Evolutionary conservation across 2,888 invertebrate species (phyloP).

Genomic region (Nesidiocoris tenuis): DNA sequence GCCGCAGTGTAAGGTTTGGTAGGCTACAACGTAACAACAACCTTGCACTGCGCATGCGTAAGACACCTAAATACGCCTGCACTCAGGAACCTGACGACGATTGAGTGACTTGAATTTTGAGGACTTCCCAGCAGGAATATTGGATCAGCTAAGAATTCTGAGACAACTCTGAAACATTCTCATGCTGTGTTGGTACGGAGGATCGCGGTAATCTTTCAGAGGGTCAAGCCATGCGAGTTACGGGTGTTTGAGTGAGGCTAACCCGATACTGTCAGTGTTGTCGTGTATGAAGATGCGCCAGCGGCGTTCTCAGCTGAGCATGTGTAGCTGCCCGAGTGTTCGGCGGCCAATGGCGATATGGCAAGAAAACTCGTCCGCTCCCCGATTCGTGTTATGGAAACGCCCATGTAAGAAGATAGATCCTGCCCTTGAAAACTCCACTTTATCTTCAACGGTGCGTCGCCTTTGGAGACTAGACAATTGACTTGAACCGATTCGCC

Average conservation of each 20-base stretch:
- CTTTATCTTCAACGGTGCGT: slow-evolving; percentile 64
- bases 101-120: too few relatives aligned
- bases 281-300: slow-evolving; percentile 67
- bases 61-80: too few relatives aligned
- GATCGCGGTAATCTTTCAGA: neutral
- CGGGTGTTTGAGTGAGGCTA: slow-evolving; percentile 18
- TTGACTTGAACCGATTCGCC: slow-evolving; percentile 54
- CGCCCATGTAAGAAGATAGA: slow-evolving; percentile 48
- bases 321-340: slow-evolving; percentile 74
- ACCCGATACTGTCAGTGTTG: slow-evolving; percentile 64
- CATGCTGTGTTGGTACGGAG: too few relatives aligned
- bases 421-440: slow-evolving; percentile 62
- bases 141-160: too few relatives aligned
- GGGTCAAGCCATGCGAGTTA: slow-evolving; percentile 25
- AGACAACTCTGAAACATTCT: too few relatives aligned
- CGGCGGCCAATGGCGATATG: slow-evolving; percentile 67
- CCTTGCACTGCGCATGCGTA: too few relatives aligned
- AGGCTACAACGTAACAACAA: too few relatives aligned
- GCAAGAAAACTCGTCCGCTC: slow-evolving; percentile 57
- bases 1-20: too few relatives aligned
- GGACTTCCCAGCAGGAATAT: too few relatives aligned
- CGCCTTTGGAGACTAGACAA: slow-evolving; percentile 59
- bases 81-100: too few relatives aligned
- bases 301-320: slow-evolving; percentile 73
- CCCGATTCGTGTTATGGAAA: slow-evolving; percentile 48